Conservation (phyloP, 2,888 invertebrate species). For the Phragmatobia fuliginosa region DNA sequence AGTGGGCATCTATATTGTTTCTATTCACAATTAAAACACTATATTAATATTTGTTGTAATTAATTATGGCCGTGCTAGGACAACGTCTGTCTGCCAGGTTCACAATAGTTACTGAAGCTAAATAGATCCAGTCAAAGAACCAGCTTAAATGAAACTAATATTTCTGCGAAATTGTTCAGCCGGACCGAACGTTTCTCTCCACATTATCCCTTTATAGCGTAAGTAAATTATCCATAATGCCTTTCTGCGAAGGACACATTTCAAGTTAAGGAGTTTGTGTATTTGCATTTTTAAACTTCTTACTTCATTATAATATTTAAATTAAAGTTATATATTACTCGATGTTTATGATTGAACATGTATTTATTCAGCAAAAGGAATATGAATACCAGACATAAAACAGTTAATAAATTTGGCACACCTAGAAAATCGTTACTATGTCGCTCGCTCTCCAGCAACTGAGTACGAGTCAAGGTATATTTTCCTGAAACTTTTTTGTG, state of each 20-base stretch:
- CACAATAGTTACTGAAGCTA: neutral
- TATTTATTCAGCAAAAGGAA: neutral
- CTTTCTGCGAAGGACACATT: neutral
- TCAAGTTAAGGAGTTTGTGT: neutral
- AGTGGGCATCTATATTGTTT: neutral
- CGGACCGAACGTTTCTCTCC: neutral
- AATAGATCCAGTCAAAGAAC: neutral
- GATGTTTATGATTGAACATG: neutral
- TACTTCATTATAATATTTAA: no score
- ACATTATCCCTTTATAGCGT: neutral
- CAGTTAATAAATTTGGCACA: neutral
- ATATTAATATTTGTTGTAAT: neutral
- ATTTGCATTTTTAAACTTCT: no score
- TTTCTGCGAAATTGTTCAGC: neutral
- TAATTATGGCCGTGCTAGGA: neutral
- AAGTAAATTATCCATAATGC: neutral
- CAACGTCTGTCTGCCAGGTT: neutral
- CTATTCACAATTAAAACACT: no score
- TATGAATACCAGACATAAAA: neutral
- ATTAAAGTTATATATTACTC: no score
- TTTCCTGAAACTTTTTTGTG: neutral
- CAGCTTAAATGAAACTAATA: neutral
- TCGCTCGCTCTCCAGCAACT: neutral
- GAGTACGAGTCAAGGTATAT: slow-evolving; percentile 3
- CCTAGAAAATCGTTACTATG: neutral